Conservation (phyloP, 1,140 invertebrate genomes). For the Aphaenogaster floridana region DNA sequence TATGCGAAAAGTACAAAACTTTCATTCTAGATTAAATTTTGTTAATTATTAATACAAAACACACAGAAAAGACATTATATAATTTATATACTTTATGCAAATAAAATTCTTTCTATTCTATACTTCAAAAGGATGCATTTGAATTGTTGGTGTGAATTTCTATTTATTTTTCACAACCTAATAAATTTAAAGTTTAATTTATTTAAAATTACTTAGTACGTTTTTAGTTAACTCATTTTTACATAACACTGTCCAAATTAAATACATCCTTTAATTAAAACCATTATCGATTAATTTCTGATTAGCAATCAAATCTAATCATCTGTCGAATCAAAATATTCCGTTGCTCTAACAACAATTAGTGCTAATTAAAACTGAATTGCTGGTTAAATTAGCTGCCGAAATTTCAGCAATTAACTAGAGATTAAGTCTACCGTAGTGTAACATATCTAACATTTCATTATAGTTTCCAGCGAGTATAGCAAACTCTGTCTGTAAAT, state of each 20-base stretch:
- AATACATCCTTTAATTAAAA: slow-evolving; percentile 1
- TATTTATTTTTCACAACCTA: not conserved
- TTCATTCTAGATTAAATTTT: not conserved
- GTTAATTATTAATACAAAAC: not conserved
- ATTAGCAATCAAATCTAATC: slow-evolving; percentile 40
- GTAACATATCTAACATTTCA: not conserved
- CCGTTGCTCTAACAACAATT: slow-evolving; percentile 13
- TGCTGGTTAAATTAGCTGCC: slow-evolving; percentile 9
- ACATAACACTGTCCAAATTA: slow-evolving; percentile 34
- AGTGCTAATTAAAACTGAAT: slow-evolving; percentile 38
- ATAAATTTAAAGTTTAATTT: not conserved
- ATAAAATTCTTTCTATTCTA: too few relatives aligned
- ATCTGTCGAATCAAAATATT: slow-evolving; percentile 20
- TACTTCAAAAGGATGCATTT: not conserved
- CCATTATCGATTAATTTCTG: slow-evolving; percentile 5
- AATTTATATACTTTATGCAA: not conserved
- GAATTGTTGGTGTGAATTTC: not conserved
- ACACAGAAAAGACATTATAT: not conserved
- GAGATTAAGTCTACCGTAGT: slow-evolving; percentile 18
- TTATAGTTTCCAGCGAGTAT: not conserved
- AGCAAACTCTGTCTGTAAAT: slow-evolving; percentile 7
- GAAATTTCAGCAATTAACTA: slow-evolving; percentile 26
- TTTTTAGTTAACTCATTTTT: slow-evolving; percentile 25
- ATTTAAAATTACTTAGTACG: not conserved
- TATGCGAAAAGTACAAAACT: not conserved